Evolutionary conservation across 2,888 invertebrate genomes (phyloP), one percentile per base, ranked within the genome.

Genomic region (Notodonta ziczac): DNA sequence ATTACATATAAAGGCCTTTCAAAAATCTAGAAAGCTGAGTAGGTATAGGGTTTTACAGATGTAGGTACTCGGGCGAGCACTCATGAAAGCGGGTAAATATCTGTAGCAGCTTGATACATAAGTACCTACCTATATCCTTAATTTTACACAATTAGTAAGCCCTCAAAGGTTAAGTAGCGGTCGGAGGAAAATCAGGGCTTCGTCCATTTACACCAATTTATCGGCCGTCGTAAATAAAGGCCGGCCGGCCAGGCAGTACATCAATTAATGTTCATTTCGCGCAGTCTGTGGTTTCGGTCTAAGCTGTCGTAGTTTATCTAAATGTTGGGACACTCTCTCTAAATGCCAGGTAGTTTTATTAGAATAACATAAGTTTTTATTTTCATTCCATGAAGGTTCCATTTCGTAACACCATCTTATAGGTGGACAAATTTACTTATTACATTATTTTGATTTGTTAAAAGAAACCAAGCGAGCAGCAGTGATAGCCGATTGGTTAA

Each of bases 251-350:
- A 14, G 32, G 55, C 55, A 16, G 55, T 55, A 55, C 5, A 40
- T 55, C 55, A 55, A 55, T 55, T 55, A 55, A 55, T 55, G 55
- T 55, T 55, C 39, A 55, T 14, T 55, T 55, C 13, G 55, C n/a
- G 8, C 13, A 35, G 55, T 14, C 40, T 40, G 40, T 13, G 39
- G 40, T 40, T 14, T 40, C n/a, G n/a, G 40, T 40, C 40, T 55
- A 40, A 39, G 16, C 55, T 55, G 40, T 55, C 24, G 52, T 13
- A 32, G 52, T 52, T 52, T 32, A 52, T 52, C 24, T 52, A 52
- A 52, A 52, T 52, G 32, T 32, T 32, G 12, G 24, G 32, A 52
- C 32, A 52, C 52, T 52, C 12, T 52, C 52, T 52, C 13, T 32
- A 8, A 32, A 52, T 32, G 10, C 16, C 50, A 50, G 50, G 50